Evolutionary conservation across 2,113 vertebrate species (phyloP).

Genomic region (Ophthalmolycus amberensis): DNA sequence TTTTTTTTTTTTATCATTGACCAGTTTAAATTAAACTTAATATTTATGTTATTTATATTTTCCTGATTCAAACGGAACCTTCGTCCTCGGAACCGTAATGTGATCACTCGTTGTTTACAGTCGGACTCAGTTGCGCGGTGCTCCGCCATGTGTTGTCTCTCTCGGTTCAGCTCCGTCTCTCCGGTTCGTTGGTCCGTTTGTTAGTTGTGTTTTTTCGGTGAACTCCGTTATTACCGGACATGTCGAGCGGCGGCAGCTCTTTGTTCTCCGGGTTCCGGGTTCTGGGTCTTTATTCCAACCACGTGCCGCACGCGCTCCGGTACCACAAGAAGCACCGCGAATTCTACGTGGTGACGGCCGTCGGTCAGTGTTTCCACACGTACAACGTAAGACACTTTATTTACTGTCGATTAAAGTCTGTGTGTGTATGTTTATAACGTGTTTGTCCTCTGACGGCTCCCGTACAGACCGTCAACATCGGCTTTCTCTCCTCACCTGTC

Average conservation of each 20-base stretch:
- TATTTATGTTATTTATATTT: neutral
- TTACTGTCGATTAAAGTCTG: too few species aligned
- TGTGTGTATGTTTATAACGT: neutral
- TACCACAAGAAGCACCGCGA: constrained; percentile 91
- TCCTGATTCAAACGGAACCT: neutral
- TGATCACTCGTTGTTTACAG: constrained; percentile 11
- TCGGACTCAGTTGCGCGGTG: neutral
- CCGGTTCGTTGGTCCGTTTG: neutral
- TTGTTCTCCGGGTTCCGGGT: constrained; percentile 90
- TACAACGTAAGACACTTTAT: constrained; percentile 88
- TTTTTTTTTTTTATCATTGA: neutral
- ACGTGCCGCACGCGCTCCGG: constrained; percentile 90
- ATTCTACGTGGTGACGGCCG: constrained; percentile 88
- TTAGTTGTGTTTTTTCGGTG: neutral
- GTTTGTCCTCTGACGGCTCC: too few species aligned
- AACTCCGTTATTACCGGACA: neutral
- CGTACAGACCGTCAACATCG: too few species aligned
- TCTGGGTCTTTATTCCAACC: constrained; percentile 90
- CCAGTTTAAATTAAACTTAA: neutral
- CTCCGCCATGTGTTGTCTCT: neutral
- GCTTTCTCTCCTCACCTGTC: too few species aligned
- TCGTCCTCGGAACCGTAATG: constrained; percentile 49
- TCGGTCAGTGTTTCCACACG: constrained; percentile 91
- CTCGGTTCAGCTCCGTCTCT: neutral
- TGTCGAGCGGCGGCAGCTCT: constrained; percentile 56